Evolutionary conservation across 2,888 invertebrate species (phyloP), one percentile per base, ranked within the genome.

Genomic region (Mamestra brassicae): DNA sequence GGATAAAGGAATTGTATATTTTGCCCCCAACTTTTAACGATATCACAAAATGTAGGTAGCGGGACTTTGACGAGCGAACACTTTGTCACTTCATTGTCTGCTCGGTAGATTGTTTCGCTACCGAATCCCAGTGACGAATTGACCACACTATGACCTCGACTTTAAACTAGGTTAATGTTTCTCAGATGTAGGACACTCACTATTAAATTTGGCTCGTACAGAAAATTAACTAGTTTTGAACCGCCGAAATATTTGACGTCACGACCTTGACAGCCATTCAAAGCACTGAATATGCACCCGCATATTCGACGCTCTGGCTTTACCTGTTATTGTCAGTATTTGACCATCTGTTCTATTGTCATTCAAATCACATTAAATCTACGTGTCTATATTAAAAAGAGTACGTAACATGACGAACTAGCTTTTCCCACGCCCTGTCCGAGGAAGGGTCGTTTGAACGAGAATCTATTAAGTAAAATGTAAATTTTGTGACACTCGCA

Each of bases 101-200:
- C 54, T 64, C 36, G 64, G 60, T 75, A 63, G 74, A 80, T 83
- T 84, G 78, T 83, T 88, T 81, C 81, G 55, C 45, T 69, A 55
- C 63, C 87, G 83, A 90, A 90, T 90, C 87, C 88, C 87, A 89
- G 88, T 92, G 91, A 91, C 92, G 89, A 86, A 91, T 89, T 92
- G 89, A 90, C 92, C 90, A 89, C 84, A 89, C 80, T 87, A 84
- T 87, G 92, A 89, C 93, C 94, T 94, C 92, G 90, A 89, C 85
- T 91, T 90, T 89, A 91, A 95, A 95, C 92, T 95, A 90, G 95
- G 95, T 94, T 95, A 95, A 96, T 94, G 94, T 92, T 89, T 92
- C 89, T 89, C 87, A 90, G 89, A 95, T 94, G 93, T 94, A 89
- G 94, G 91, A 89, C 94, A 92, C 85, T 90, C 86, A 88, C 91